Base-by-base conservation (phyloP, 2,888 invertebrate genomes). In the Notodonta ziczac region DNA sequence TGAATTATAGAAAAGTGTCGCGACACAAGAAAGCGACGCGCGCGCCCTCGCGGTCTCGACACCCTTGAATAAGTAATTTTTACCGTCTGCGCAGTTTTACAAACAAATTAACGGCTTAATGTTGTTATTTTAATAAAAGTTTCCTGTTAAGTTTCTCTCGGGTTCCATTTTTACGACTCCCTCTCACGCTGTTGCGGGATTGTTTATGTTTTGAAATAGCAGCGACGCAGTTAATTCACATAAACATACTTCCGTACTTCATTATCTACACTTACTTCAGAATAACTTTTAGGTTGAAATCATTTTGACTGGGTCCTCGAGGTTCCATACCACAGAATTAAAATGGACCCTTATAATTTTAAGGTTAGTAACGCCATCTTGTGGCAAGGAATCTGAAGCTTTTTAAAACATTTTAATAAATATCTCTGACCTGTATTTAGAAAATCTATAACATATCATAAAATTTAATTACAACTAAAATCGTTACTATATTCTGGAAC, bases 41-140 rank as follows among this genome's bases (percentile, higher is more conserved):
- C 76, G 72, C 80, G 83, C 78, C 82, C 81, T 79, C 83, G 84
- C 86, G 89, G 86, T 84, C 85, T 81, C 85, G 82, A 83, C 84
- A 83, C 85, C 77, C 81, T 24, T 92, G 89, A 92, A 93, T 93
- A 91, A 91, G 82, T 93, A 90, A 92, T 90, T 86, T 89, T 88
- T 87, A 88, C 86, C 87, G 91, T 90, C 91, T 91, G 91, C 90
- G 85, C 91, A 90, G 88, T 90, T 91, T 91, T 89, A 89, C 92
- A 90, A 90, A 93, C 90, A 93, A 93, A 93, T 93, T 93, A 93
- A 90, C 89, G 88, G 82, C 86, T 86, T 87, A 86, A 90, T 91
- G 88, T 90, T 89, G 90, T 90, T 91, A 92, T 91, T 91, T 91
- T 92, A 91, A 91, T 91, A 90, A 92, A 93, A 91, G 86, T 90